These are phyloP conservation scores for Biston stratarius DNA, from an alignment of 2,888 invertebrate species.

Conservation along the genomic window DNA sequence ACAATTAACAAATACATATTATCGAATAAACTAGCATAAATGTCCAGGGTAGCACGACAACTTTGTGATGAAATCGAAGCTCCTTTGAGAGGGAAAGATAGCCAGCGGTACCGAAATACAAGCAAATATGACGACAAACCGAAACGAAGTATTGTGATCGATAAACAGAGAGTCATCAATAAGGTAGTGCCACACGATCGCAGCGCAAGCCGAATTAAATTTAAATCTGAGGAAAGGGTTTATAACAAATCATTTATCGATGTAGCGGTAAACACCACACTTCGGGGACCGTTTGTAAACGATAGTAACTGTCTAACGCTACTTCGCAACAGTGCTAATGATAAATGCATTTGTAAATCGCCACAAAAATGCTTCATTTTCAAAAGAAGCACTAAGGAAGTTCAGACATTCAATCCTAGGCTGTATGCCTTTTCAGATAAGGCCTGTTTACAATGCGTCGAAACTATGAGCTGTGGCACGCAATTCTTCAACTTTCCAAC, in stretches of 20 bases:
- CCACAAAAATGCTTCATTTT: constrained; percentile 36
- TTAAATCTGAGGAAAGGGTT: constrained; percentile 53
- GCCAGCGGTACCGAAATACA: constrained; percentile 20
- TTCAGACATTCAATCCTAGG: constrained; percentile 53
- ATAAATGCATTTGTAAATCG: constrained; percentile 54
- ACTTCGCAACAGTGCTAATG: constrained; percentile 57
- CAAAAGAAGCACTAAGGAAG: constrained; percentile 52
- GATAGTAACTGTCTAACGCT: constrained; percentile 64
- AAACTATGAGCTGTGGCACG: constrained; percentile 55
- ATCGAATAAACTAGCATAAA: constrained; percentile 38
- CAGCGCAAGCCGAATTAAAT: constrained; percentile 45
- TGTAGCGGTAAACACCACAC: constrained; percentile 58
- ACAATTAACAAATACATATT: background rate
- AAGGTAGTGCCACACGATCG: constrained; percentile 50
- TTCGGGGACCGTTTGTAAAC: constrained; percentile 59
- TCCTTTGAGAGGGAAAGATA: constrained; percentile 41
- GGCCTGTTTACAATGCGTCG: constrained; percentile 56
- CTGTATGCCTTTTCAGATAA: constrained; percentile 54
- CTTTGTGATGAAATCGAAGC: constrained; percentile 67
- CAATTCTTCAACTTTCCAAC: constrained; percentile 46
- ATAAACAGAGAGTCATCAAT: constrained; percentile 57
- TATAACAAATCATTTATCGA: constrained; percentile 54
- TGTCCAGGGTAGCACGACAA: constrained; percentile 66
- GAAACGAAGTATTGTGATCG: constrained; percentile 51
- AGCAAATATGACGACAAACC: constrained; percentile 45